Evolutionary conservation across 2,113 vertebrate genomes (phyloP).

Genomic region (Campylomormyrus tamandua): DNA sequence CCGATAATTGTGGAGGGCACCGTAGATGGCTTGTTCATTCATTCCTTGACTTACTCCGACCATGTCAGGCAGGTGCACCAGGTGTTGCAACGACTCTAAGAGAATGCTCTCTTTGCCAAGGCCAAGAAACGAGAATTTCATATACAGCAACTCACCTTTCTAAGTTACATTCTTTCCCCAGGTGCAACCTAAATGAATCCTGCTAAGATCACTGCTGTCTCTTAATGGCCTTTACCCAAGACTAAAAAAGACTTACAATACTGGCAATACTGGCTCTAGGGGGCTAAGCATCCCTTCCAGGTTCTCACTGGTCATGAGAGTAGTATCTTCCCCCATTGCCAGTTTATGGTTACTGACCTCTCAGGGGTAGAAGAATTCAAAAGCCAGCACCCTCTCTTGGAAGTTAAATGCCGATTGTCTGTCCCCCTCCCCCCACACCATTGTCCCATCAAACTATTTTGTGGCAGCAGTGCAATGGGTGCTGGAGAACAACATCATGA

Average conservation of each 20-base stretch:
- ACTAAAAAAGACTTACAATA: neutral
- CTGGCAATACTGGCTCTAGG: neutral
- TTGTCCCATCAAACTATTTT: no score
- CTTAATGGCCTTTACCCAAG: neutral
- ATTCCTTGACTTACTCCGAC: neutral
- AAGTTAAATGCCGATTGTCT: no score
- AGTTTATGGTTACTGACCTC: neutral
- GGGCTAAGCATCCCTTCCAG: neutral
- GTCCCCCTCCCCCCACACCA: no score
- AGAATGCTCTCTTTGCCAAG: no score
- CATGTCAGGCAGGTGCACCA: neutral
- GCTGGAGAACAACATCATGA: no score
- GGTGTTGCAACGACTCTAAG: neutral
- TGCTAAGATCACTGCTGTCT: neutral
- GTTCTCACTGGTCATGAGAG: neutral
- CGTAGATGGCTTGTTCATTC: neutral
- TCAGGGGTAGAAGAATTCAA: no score
- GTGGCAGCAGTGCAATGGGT: no score
- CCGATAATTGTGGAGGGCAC: no score
- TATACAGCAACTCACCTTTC: no score
- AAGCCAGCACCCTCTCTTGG: no score
- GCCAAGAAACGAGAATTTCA: no score
- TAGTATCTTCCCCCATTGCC: neutral
- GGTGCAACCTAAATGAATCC: neutral
- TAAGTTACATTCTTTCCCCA: no score